Evolutionary conservation across 1,140 invertebrate species (phyloP).

Genomic region (Odontomachus brunneus): DNA sequence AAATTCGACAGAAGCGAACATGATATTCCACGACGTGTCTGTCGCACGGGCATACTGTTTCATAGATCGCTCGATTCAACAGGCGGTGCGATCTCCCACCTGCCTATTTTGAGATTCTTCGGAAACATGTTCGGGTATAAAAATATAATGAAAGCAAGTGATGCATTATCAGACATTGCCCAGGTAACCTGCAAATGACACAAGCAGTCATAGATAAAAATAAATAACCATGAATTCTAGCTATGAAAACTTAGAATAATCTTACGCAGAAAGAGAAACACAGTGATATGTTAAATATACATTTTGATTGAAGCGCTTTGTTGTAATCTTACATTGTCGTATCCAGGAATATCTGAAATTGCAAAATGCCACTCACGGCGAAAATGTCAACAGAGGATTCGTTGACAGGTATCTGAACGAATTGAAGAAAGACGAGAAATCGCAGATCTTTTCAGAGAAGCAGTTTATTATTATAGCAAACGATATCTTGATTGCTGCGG

Average conservation of each 20-base stretch:
- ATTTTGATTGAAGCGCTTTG: too few relatives aligned
- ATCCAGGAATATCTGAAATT: conserved; percentile 50
- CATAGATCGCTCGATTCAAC: conserved; percentile 82
- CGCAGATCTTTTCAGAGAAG: conserved; percentile 59
- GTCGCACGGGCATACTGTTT: conserved; percentile 57
- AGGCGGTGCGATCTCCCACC: conserved; percentile 85
- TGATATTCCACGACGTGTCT: conserved; percentile 57
- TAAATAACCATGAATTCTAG: conserved; percentile 76
- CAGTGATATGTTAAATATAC: too few relatives aligned
- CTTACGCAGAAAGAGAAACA: not conserved
- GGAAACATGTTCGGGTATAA: conserved; percentile 85
- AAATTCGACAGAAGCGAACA: conserved; percentile 69
- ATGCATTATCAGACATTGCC: conserved; percentile 81
- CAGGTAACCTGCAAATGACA: conserved; percentile 74
- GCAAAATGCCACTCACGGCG: not conserved
- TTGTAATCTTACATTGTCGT: not conserved
- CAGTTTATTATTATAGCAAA: conserved; percentile 86
- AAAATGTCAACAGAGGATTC: conserved; percentile 55
- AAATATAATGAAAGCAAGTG: conserved; percentile 81
- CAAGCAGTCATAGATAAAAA: conserved; percentile 39
- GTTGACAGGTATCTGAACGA: conserved; percentile 83
- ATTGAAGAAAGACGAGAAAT: conserved; percentile 80
- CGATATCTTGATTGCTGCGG: conserved; percentile 87
- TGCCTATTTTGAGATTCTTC: conserved; percentile 86
- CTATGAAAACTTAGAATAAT: not conserved